These are phyloP conservation scores for Gambelia wislizenii DNA, from an alignment of 2,797 vertebrate genomes.

Conservation along the genomic window DNA sequence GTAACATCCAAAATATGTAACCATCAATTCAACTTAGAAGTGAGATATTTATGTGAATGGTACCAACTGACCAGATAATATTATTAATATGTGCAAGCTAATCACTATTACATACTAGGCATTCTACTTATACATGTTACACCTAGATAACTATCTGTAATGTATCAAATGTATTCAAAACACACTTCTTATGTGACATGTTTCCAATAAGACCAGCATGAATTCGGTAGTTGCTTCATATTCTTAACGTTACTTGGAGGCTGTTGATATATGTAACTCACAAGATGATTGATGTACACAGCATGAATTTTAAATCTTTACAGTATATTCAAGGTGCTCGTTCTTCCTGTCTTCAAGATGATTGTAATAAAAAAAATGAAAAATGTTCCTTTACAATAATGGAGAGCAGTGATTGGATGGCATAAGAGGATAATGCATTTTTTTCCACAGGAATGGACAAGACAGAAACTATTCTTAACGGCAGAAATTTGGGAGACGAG, in stretches of 20 bases:
- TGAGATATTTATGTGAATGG: background rate
- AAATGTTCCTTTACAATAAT: conserved; percentile 46
- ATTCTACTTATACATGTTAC: conserved; percentile 46
- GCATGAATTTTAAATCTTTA: conserved; percentile 50
- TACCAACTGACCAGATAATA: conserved; percentile 56
- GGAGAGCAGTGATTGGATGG: conserved; percentile 39
- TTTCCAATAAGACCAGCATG: conserved; percentile 47
- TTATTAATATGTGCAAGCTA: conserved; percentile 60
- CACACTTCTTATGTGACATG: conserved; percentile 49
- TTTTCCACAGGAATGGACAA: conserved; percentile 60
- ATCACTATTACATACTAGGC: conserved; percentile 50
- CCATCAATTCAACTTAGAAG: background rate
- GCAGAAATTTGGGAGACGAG: conserved; percentile 61
- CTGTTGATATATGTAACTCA: conserved; percentile 49
- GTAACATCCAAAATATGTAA: conserved; percentile 47
- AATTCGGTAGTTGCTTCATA: conserved; percentile 54
- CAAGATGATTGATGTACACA: conserved; percentile 45
- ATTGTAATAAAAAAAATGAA: conserved; percentile 63
- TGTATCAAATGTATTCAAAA: conserved; percentile 47
- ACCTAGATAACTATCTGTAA: background rate
- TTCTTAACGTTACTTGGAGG: conserved; percentile 53
- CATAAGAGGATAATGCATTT: conserved; percentile 37
- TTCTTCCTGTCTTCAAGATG: conserved; percentile 63
- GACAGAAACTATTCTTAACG: conserved; percentile 56
- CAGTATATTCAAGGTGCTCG: conserved; percentile 61